Evolutionary conservation across 2,797 vertebrate genomes (phyloP), one percentile per base, ranked within the genome.

Genomic region (Muraenolepis orangiensis): DNA sequence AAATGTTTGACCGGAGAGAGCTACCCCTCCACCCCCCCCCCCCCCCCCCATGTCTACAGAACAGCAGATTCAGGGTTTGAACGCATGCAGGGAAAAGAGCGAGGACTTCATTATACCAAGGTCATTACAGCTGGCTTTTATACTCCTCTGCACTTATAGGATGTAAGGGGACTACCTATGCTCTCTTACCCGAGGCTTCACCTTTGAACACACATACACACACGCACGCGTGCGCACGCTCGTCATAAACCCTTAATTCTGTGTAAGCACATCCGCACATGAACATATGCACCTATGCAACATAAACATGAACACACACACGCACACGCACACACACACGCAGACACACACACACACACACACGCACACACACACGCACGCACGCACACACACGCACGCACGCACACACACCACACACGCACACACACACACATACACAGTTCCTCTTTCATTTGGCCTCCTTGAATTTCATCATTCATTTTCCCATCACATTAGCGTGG

Each of bases 381-480:
- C 40, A 36, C 40, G 16, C 70, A 71, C 66, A 81, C 78, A 70
- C 71, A 73, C 31, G 64, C 46, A 38, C 76, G 40, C 66, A 72
- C 42, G 64, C 66, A 40, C 76, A 70, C 30, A 40, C 76, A 40
- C 42, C 73, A 74, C 75, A 42, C 69, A 78, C 40, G 69, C 67
- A 42, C 78, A 72, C 76, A 80, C 57, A 26, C 76, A 83, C 23
- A 82, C 76, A 85, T 87, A 82, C 87, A 84, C 79, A 68, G 87
- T 81, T 81, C 85, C 87, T 91, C 92, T 94, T 95, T 94, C 93
- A 93, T 93, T 93, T 90, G 87, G 88, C 86, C 88, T 90, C 80
- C 85, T 90, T 87, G 87, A 93, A 94, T 94, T 94, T 93, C 93
- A 94, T 94, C 92, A 93, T 92, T 92, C 89, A 87, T 89, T 93